Percentiles rank a stretch among this genome's conserved stretches.
Conservation (phyloP, 2,113 vertebrate species). For the Callorhinus ursinus region DNA sequence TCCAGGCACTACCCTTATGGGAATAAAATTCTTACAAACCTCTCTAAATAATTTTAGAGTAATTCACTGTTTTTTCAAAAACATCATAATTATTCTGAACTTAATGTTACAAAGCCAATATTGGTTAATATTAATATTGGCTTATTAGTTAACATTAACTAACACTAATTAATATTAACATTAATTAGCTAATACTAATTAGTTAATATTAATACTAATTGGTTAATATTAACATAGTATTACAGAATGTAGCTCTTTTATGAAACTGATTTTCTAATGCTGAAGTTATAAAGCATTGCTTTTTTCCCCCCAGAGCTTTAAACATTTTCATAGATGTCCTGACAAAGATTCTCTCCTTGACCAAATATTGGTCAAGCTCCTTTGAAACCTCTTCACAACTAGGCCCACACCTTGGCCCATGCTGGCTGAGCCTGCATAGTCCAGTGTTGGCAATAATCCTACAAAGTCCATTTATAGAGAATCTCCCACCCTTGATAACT, state of each 20-base stretch:
- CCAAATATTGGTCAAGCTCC: not conserved
- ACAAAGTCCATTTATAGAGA: not conserved
- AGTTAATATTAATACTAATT: not conserved
- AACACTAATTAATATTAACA: not conserved
- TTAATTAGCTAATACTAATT: not conserved
- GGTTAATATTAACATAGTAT: not conserved
- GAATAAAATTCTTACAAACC: not conserved
- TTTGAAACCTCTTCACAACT: not conserved
- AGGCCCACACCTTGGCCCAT: not conserved
- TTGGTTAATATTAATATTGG: not conserved
- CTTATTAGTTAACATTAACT: not conserved
- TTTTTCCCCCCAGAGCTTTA: not conserved
- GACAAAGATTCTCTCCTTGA: not conserved
- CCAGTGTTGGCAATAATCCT: not conserved
- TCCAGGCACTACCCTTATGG: not conserved
- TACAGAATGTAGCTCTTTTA: not conserved
- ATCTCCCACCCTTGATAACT: not conserved
- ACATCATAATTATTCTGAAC: not conserved
- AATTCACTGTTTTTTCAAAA: not conserved
- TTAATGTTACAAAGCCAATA: not conserved
- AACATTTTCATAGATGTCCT: not conserved
- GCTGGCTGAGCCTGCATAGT: accelerated
- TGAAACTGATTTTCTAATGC: not conserved
- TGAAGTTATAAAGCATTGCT: not conserved
- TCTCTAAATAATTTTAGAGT: not conserved